Base-by-base conservation (phyloP, 35 echinoderm and acorn worm species). In the Eucidaris tribuloides region DNA sequence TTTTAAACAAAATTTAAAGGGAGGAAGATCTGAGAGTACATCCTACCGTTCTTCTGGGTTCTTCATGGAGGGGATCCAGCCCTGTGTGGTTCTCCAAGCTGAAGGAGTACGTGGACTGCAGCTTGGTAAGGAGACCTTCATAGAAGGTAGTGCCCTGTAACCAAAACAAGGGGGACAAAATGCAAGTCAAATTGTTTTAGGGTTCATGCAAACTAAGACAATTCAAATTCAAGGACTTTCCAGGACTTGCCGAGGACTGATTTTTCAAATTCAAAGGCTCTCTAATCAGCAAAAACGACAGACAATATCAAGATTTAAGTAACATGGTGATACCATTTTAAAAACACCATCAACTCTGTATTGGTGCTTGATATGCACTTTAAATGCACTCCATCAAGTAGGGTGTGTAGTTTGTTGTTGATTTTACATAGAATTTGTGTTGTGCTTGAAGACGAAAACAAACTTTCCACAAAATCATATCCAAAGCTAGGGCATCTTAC, bases 61-160 rank as follows among this genome's bases (percentile, higher is more conserved):
- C 94, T 61, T 92, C 86, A 55, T 88, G 90, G 3, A 96, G 77
- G 7, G 95, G 95, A 68, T 92, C 86, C 49, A 92, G 29, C 19
- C 90, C 90, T 0, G 95, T 90, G 33, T 71, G 84, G 5, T 87
- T 62, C 41, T 90, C 86, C 64, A 98, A 56, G 42, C 80, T 88
- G 46, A 98, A 98, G 24, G 71, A 46, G 81, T 98, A 98, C 7
- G 90, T 85, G 31, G 81, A 85, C 36, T 98, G 86, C 19, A 98
- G 60, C 42, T 98, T 98, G 7, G 74, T 80, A 23, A 98, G 56
- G 17, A 98, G 68, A n/a, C 82, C 86, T 55, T 93, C 86, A 82
- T 93, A 98, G 76, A 98, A 98, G 40, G 80, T 68, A 65, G 64
- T 79, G 19, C 95, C 95, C 95, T 98, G 63, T 35, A 70, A 34